Evolutionary conservation across 2,888 invertebrate genomes (phyloP).

Genomic region (Cantharis flavilabris): DNA sequence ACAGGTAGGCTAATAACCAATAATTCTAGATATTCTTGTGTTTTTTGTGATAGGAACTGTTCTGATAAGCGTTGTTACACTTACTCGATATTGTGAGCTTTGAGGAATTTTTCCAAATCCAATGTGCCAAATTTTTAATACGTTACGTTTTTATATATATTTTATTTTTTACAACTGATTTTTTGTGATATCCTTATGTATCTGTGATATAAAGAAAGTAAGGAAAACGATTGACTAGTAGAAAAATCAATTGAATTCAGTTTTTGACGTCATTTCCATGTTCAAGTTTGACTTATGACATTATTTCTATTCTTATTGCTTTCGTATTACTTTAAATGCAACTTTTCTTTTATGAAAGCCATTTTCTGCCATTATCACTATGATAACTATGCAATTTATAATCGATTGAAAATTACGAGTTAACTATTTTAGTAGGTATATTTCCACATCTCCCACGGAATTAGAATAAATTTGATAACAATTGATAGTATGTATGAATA

Average conservation of each 20-base stretch:
- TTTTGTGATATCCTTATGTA: neutral
- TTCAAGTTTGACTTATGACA: too few relatives aligned
- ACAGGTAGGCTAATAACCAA: conserved; percentile 42
- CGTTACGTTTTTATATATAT: neutral
- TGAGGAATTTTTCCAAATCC: neutral
- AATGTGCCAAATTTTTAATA: neutral
- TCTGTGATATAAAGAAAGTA: neutral
- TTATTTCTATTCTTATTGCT: too few relatives aligned
- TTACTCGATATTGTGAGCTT: conserved; percentile 35
- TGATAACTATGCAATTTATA: neutral
- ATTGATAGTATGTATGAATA: neutral
- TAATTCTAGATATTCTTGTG: conserved; percentile 20
- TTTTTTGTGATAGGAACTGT: conserved; percentile 29
- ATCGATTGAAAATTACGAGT: neutral
- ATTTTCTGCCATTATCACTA: neutral
- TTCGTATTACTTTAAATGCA: too few relatives aligned
- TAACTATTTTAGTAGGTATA: neutral
- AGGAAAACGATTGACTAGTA: neutral
- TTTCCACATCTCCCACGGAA: neutral
- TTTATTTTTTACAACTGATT: neutral
- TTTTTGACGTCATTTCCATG: neutral
- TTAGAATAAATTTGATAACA: neutral
- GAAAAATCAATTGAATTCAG: neutral
- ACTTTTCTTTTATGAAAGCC: neutral
- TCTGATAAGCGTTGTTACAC: conserved; percentile 35